phyloP scores from a whole-genome alignment of 2,888 invertebrate species.

The Eutolmus rufibarbis region DNA sequence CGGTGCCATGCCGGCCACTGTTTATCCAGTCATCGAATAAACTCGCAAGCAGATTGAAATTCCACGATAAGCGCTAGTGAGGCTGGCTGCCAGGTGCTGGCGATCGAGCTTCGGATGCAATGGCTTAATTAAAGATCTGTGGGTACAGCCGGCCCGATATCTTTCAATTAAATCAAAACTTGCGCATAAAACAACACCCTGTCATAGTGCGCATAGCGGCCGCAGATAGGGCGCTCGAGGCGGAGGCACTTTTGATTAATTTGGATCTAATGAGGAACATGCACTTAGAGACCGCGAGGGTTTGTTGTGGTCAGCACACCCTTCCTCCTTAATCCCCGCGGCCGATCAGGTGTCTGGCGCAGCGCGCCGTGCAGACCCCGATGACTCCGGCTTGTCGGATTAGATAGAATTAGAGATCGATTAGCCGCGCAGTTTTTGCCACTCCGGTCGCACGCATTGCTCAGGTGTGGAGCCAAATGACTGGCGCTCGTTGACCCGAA shows the following conservation, averaged over 20 bases:
- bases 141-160: background rate
- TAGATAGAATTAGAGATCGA: background rate
- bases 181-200: conserved; percentile 16
- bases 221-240: background rate
- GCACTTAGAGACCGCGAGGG: background rate
- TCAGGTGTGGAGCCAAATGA: background rate
- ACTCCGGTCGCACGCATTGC: background rate
- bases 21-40: background rate
- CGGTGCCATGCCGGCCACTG: background rate
- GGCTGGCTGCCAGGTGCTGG: background rate
- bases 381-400: background rate
- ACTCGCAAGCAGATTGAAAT: background rate
- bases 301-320: background rate
- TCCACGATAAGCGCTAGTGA: background rate
- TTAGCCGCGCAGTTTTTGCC: background rate
- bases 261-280: background rate
- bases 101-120: background rate
- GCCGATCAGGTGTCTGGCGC: background rate
- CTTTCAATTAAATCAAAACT: conserved; percentile 27
- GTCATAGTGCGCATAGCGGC: background rate
- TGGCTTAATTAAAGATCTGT: background rate
- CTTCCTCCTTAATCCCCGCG: background rate
- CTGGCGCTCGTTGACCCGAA: background rate
- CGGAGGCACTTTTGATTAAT: background rate
- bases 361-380: background rate